Evolutionary conservation across 2,888 invertebrate species (phyloP), one percentile per base, ranked within the genome.

Genomic region (Anthrax anthrax): DNA sequence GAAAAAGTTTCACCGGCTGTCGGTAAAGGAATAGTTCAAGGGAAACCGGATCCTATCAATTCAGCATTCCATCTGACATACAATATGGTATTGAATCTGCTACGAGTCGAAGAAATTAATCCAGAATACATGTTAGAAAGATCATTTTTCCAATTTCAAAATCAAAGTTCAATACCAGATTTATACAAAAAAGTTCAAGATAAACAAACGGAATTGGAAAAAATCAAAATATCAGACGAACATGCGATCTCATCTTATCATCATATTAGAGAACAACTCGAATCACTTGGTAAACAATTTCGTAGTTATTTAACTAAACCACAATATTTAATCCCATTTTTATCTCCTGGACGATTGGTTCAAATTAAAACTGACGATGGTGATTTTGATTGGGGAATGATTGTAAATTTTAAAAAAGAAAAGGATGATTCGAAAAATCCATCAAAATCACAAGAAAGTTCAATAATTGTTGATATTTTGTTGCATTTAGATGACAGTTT

Each of bases 31-130:
- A 84, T 87, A 58, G 78, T 87, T 5, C 81, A 92, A 72, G 97
- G 98, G 18, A 80, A 81, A 58, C 85, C 98, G 0, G 98, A 99
- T 71, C 88, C 95, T 0, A 85, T 99, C 51, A 98, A 98, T 69
- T 96, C 96, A 0, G 97, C 98, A 0, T 99, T 99, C 71, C 97
- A 98, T 69, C 75, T 99, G 49, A 97, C 97, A 0, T 99, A 99
- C 68, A 98, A 98, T 65, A 99, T 99, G 98, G 96, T 99, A 4
- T 69, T 95, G 47, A 84, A 99, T 78, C 72, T 99, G 53, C 72
- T 98, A 53, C 73, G 99, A 54, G 98, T 98, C 1, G 98, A 98
- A 69, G 98, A 96, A 72, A 96, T 99, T 46, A 97, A 98, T 71
- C 98, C 98, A 0, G 96, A 98, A 66, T 98, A 92, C 62, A 97